Evolutionary conservation across 2,113 vertebrate genomes (phyloP).

Genomic region (Vanacampus margaritifer): DNA sequence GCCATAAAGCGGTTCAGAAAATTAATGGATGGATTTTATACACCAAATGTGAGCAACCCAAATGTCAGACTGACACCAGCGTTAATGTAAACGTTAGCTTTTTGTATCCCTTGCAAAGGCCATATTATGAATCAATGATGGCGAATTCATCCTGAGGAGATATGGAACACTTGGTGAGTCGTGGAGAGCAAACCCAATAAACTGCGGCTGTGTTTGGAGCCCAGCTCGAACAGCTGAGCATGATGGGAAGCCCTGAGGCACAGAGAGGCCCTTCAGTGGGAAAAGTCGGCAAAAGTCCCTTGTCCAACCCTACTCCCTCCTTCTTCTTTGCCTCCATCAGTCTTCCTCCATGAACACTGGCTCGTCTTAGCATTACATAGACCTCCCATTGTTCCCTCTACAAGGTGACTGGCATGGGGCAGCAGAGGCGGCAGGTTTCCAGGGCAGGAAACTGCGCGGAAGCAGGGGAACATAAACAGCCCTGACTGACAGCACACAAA

Average conservation of each 20-base stretch:
- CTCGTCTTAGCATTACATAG: constrained; percentile 58
- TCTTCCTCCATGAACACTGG: constrained; percentile 30
- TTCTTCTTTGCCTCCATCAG: constrained; percentile 14
- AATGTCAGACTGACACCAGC: not conserved
- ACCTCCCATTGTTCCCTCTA: constrained; percentile 57
- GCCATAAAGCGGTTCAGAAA: too few relatives aligned
- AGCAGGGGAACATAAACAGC: constrained; percentile 38
- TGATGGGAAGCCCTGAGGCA: constrained; percentile 18
- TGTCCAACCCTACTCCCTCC: constrained; percentile 14
- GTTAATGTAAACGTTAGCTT: not conserved
- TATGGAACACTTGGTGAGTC: constrained; percentile 14
- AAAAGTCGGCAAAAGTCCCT: constrained; percentile 8
- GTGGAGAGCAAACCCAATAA: constrained; percentile 27
- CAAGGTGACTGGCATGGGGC: constrained; percentile 47
- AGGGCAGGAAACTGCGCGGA: constrained; percentile 33
- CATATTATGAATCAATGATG: constrained; percentile 31
- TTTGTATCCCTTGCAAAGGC: constrained; percentile 7
- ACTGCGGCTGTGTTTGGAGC: constrained; percentile 3
- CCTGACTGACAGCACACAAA: constrained; percentile 67
- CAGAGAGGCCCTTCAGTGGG: constrained; percentile 25
- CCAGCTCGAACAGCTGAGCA: constrained; percentile 23
- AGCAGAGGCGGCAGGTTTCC: constrained; percentile 50
- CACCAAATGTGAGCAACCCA: not conserved
- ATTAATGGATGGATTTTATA: not conserved
- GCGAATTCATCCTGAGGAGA: constrained; percentile 35